Percentiles rank a stretch among this genome's conserved stretches.
These are phyloP conservation scores for Chydorus sphaericus DNA, from an alignment of 2,888 invertebrate genomes.

Conservation along the genomic window DNA sequence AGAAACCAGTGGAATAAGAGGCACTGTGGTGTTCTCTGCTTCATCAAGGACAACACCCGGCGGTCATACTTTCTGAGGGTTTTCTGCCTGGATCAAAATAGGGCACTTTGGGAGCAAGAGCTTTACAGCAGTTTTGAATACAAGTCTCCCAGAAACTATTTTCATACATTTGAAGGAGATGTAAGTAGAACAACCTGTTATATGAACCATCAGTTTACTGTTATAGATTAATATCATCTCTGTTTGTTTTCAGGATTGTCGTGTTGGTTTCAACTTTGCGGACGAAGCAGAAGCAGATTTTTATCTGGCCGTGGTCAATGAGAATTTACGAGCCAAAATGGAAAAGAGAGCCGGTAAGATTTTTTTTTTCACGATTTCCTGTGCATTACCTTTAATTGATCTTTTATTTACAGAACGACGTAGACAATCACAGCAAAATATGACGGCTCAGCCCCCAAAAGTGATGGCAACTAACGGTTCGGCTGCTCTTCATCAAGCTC, in stretches of 20 bases:
- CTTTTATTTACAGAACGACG: neutral
- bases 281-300: constrained; percentile 70
- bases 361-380: too few species aligned
- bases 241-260: constrained; percentile 63
- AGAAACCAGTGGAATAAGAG: constrained; percentile 74
- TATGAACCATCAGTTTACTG: too few species aligned
- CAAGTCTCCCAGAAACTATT: constrained; percentile 56
- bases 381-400: too few species aligned
- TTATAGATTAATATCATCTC: too few species aligned
- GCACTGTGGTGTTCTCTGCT: constrained; percentile 73
- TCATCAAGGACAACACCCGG: constrained; percentile 75
- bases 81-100: constrained; percentile 61
- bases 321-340: constrained; percentile 60
- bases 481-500: neutral
- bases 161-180: constrained; percentile 89
- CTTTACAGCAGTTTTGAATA: constrained; percentile 82
- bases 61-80: constrained; percentile 82
- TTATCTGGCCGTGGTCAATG: constrained; percentile 54
- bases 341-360: constrained; percentile 31
- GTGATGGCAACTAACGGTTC: neutral
- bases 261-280: constrained; percentile 88
- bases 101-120: constrained; percentile 86
- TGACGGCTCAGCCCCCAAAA: neutral
- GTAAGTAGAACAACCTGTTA: too few species aligned
- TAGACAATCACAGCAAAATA: neutral